phyloP scores from a whole-genome alignment of 2,113 vertebrate genomes.

The Gasterosteus nipponicus region DNA sequence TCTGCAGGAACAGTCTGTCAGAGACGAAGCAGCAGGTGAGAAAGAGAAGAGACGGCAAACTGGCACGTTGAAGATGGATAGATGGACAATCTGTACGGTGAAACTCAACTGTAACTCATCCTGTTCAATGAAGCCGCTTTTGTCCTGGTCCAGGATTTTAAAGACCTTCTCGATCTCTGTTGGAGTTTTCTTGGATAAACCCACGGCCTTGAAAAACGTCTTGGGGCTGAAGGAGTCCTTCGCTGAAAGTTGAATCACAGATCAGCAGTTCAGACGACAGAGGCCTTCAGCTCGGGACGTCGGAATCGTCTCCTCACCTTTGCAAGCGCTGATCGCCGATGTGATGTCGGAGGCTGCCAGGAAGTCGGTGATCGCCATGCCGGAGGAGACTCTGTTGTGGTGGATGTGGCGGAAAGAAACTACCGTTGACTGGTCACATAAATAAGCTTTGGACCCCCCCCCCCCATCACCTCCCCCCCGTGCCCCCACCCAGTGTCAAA shows the following conservation, averaged over 20 bases:
- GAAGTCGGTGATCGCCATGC: slow-evolving; percentile 79
- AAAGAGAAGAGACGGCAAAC: not conserved
- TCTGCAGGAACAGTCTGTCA: slow-evolving; percentile 78
- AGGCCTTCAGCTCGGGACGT: not conserved
- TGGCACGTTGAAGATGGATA: too few species aligned
- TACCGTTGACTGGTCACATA: slow-evolving; percentile 16
- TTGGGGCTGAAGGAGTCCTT: slow-evolving; percentile 76
- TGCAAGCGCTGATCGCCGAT: slow-evolving; percentile 79
- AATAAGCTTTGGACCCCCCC: slow-evolving; percentile 8
- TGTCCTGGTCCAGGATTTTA: slow-evolving; percentile 79
- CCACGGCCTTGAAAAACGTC: slow-evolving; percentile 75
- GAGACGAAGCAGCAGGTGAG: not conserved
- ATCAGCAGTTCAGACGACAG: not conserved
- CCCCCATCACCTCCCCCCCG: not conserved
- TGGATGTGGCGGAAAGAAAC: slow-evolving; percentile 41
- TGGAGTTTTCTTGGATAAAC: slow-evolving; percentile 76
- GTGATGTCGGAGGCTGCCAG: slow-evolving; percentile 81
- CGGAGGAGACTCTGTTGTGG: slow-evolving; percentile 42
- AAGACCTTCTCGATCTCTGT: slow-evolving; percentile 77
- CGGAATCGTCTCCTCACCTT: slow-evolving; percentile 71
- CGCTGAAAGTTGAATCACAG: slow-evolving; percentile 54
- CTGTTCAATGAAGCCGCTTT: slow-evolving; percentile 79
- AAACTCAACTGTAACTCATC: slow-evolving; percentile 81
- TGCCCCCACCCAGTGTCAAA: slow-evolving; percentile 62
- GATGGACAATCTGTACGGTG: too few species aligned